Evolutionary conservation across 2,888 invertebrate species (phyloP).

Genomic region (Caenorhabditis parvicauda): DNA sequence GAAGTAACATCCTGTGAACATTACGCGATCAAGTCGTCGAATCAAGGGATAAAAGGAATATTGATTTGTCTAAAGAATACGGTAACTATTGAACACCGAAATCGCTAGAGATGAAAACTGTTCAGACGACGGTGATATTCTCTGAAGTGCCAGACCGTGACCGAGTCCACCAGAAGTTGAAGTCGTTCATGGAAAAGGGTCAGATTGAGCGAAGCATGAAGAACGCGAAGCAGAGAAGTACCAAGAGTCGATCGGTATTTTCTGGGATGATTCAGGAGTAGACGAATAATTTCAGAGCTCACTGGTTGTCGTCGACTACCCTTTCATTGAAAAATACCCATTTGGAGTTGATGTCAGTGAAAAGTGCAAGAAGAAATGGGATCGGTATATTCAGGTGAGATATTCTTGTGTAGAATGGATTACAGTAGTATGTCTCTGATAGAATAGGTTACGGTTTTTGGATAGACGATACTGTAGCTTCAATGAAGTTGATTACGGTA

Average conservation of each 20-base stretch:
- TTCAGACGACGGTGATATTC: slow-evolving; percentile 35
- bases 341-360: slow-evolving; percentile 38
- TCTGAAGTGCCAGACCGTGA: slow-evolving; percentile 50
- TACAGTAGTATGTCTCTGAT: no score
- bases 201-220: slow-evolving; percentile 33
- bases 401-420: no score
- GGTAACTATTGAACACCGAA: slow-evolving; percentile 8
- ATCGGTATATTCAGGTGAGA: slow-evolving; percentile 13
- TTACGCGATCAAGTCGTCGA: slow-evolving; percentile 28
- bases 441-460: no score
- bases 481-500: no score
- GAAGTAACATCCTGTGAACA: slow-evolving; percentile 55
- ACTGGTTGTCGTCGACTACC: slow-evolving; percentile 15
- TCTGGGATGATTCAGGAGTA: background rate
- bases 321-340: slow-evolving; percentile 42
- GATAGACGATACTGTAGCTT: no score
- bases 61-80: slow-evolving; percentile 31
- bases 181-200: slow-evolving; percentile 29
- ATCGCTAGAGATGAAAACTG: background rate
- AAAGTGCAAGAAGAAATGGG: slow-evolving; percentile 31
- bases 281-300: slow-evolving; percentile 13
- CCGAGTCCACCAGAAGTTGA: slow-evolving; percentile 41
- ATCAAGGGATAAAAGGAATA: slow-evolving; percentile 22
- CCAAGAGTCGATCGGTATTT: slow-evolving; percentile 10
- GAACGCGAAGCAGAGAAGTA: slow-evolving; percentile 12